Percentiles rank a stretch among this genome's conserved stretches.
phyloP scores from a whole-genome alignment of 53 echinoderm and acorn worm genomes.

The Arbacia lixula region DNA sequence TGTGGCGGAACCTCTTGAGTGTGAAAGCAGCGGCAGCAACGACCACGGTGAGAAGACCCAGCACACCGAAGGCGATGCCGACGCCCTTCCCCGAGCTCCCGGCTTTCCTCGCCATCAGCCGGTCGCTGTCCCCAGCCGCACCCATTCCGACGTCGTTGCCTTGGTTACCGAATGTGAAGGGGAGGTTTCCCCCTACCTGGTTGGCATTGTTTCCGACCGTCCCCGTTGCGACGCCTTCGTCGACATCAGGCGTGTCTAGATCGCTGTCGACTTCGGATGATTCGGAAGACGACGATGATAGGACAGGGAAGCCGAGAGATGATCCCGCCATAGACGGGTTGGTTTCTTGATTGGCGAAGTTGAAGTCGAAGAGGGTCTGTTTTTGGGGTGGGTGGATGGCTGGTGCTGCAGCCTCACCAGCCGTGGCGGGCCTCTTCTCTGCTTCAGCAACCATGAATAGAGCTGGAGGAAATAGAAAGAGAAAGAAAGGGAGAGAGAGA shows the following conservation, averaged over 20 bases:
- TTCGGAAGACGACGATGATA: not conserved
- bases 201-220: conserved; percentile 4
- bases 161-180: not conserved
- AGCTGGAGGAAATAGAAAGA: too few relatives aligned
- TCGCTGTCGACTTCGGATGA: not conserved
- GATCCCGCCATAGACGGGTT: too few relatives aligned
- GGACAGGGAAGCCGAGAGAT: too few relatives aligned
- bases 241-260: not conserved
- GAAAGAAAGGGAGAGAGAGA: too few relatives aligned
- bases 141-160: not conserved
- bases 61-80: conserved; percentile 35
- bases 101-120: not conserved
- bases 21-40: conserved; percentile 12
- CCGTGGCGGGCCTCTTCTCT: too few relatives aligned
- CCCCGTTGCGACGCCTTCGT: not conserved
- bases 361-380: too few relatives aligned
- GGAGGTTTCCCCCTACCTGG: conserved; percentile 8
- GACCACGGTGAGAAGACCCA: conserved; percentile 1
- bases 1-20: conserved; percentile 23
- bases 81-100: conserved; percentile 32
- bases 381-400: too few relatives aligned
- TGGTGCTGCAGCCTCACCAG: too few relatives aligned
- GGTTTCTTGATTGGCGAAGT: too few relatives aligned
- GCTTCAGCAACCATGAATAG: too few relatives aligned
- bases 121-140: not conserved